These are phyloP conservation scores for Erebia aethiops DNA, from an alignment of 2,888 invertebrate genomes.

Conservation along the genomic window DNA sequence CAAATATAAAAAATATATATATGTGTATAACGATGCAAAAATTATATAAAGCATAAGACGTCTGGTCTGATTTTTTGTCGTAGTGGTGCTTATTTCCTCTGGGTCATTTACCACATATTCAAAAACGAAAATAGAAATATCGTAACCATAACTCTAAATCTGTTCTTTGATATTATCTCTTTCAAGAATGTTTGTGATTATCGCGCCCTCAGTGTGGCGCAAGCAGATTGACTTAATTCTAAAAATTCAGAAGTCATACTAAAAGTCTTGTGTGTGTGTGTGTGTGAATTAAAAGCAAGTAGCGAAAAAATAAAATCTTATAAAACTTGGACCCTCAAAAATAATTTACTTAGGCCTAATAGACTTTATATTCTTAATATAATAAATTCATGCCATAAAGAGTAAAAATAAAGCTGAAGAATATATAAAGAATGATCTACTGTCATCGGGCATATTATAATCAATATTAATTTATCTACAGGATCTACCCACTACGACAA, in stretches of 20 bases:
- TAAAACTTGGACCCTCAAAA: not conserved
- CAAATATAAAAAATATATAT: too few relatives aligned
- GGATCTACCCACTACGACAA: constrained; percentile 29
- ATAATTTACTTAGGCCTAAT: not conserved
- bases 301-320: not conserved
- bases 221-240: not conserved
- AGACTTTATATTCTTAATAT: not conserved
- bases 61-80: not conserved
- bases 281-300: not conserved
- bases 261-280: too few relatives aligned
- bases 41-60: constrained; percentile 9
- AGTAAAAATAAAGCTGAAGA: not conserved
- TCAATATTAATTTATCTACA: not conserved
- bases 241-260: not conserved
- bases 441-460: constrained; percentile 34
- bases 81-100: not conserved
- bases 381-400: not conserved
- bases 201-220: not conserved
- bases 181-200: not conserved
- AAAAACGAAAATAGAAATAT: too few relatives aligned
- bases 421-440: constrained; percentile 22
- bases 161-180: too few relatives aligned
- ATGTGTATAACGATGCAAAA: constrained; percentile 1
- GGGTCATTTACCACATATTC: not conserved
- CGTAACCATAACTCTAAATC: too few relatives aligned